phyloP scores from a whole-genome alignment of 2,888 invertebrate species.

The Philereme transversata region DNA sequence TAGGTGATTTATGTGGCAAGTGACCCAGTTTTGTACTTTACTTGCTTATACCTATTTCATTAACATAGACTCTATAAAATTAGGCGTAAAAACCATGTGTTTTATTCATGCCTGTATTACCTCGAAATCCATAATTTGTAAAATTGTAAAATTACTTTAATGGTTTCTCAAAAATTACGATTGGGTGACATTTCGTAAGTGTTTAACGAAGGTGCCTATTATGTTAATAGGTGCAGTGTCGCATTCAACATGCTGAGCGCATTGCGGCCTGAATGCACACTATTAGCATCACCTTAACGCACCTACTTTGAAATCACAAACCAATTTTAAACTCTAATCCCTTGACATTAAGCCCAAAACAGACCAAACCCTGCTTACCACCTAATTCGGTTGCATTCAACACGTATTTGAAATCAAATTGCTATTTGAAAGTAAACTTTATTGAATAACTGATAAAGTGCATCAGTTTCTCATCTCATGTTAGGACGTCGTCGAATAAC shows the following conservation, averaged over 20 bases:
- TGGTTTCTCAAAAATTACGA: background rate
- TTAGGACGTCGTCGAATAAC: constrained; percentile 17
- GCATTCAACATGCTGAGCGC: constrained; percentile 41
- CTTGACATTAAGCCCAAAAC: constrained; percentile 14
- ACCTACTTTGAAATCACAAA: constrained; percentile 28
- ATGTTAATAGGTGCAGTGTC: constrained; percentile 37
- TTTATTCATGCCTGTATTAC: too few species aligned
- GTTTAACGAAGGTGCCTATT: constrained; percentile 34
- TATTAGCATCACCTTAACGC: constrained; percentile 47
- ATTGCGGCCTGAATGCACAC: constrained; percentile 51
- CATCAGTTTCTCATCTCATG: constrained; percentile 12
- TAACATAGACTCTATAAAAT: too few species aligned
- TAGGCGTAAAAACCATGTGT: too few species aligned
- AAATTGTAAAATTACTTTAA: background rate
- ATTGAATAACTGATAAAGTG: background rate
- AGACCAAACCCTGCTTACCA: constrained; percentile 2
- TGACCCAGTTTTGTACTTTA: too few species aligned
- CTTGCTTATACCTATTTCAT: too few species aligned
- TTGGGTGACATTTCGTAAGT: constrained; percentile 32
- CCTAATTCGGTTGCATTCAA: constrained; percentile 9
- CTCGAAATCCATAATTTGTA: background rate
- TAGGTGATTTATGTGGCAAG: too few species aligned
- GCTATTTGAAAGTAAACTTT: constrained; percentile 16
- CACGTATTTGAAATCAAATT: constrained; percentile 5
- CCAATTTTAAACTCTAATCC: constrained; percentile 24